These are phyloP conservation scores for Micrasema longulum DNA, from an alignment of 1,140 invertebrate species.

Conservation along the genomic window DNA sequence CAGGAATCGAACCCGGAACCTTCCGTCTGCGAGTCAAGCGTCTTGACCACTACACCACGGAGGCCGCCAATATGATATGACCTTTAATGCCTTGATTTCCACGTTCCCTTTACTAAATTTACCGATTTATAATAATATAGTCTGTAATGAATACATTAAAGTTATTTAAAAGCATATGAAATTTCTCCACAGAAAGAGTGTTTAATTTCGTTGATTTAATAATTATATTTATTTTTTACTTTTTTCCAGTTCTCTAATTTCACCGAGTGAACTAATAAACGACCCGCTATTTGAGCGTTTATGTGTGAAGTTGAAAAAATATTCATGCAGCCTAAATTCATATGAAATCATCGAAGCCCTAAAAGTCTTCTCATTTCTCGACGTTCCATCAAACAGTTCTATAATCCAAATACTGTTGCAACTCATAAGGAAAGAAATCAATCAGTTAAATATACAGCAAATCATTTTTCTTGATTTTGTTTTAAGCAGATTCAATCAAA, in stretches of 20 bases:
- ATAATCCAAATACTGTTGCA: conserved; percentile 73
- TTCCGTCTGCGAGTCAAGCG: no score
- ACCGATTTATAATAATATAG: no score
- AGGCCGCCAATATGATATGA: no score
- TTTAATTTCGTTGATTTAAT: no score
- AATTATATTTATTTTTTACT: conserved; percentile 1
- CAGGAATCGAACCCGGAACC: no score
- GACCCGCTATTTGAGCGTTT: conserved; percentile 64
- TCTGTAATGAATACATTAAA: no score
- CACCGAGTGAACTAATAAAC: neutral
- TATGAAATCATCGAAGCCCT: conserved; percentile 69
- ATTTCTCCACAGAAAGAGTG: no score
- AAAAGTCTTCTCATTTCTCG: conserved; percentile 70
- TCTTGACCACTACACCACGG: no score
- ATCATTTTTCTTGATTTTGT: conserved; percentile 73
- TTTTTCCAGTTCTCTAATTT: conserved; percentile 22
- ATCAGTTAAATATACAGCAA: conserved; percentile 70
- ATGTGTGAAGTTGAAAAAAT: conserved; percentile 66
- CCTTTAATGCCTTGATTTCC: no score
- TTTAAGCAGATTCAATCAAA: conserved; percentile 61
- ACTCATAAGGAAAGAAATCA: conserved; percentile 70
- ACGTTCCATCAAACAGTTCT: conserved; percentile 67
- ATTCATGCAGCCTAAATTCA: conserved; percentile 66
- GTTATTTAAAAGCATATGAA: no score
- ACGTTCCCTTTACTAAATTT: no score